Conservation (phyloP, 2,797 vertebrate genomes). For the Botia kubotai region DNA sequence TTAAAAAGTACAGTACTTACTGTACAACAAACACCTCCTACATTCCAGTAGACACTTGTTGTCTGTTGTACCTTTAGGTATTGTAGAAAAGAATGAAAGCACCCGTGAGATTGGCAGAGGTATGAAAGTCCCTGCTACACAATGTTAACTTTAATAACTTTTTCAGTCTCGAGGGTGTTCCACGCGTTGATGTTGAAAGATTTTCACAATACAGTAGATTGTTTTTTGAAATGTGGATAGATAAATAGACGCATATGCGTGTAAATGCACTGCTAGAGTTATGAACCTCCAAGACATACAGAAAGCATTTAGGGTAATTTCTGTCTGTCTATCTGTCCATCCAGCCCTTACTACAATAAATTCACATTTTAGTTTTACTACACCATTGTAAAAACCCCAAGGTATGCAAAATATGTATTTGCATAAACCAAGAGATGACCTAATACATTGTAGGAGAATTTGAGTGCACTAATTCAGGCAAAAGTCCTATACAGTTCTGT, state of each 20-base stretch:
- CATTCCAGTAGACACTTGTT: background rate
- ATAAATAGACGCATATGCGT: no score
- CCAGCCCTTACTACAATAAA: background rate
- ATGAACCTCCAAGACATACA: no score
- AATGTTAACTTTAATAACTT: background rate
- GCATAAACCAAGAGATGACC: no score
- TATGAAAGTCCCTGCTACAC: background rate
- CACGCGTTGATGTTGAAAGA: no score
- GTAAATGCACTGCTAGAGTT: no score
- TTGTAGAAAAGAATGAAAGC: background rate
- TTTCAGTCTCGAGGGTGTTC: no score
- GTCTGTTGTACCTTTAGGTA: constrained; percentile 13
- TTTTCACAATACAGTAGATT: no score
- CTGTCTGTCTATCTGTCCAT: background rate
- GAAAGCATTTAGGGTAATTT: no score
- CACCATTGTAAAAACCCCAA: background rate
- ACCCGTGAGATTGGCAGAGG: constrained; percentile 15
- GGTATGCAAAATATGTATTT: background rate
- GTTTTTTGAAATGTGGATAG: no score
- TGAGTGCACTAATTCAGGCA: no score
- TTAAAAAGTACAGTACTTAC: background rate
- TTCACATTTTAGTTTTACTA: background rate
- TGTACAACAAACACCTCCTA: background rate
- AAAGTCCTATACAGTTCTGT: background rate
- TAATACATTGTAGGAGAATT: no score